Evolutionary conservation across 2,113 vertebrate genomes (phyloP).

Genomic region (Saguinus imperator): DNA sequence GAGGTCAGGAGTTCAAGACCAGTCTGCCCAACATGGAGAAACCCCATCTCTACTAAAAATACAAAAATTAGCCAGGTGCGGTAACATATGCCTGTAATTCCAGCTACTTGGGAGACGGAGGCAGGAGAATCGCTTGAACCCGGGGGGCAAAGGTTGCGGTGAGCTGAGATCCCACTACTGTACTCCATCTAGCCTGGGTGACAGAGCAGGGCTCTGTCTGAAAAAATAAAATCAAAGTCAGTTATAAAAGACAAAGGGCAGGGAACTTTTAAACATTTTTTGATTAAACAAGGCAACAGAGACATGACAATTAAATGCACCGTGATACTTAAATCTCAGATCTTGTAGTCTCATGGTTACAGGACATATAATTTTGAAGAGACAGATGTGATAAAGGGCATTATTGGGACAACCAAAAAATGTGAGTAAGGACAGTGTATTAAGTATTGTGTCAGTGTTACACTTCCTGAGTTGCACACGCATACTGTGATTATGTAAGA

Average conservation of each 20-base stretch:
- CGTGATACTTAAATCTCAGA: not conserved
- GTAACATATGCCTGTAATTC: too few relatives aligned
- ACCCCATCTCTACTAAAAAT: too few relatives aligned
- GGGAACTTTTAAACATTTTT: not conserved
- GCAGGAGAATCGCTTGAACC: too few relatives aligned
- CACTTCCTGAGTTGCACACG: not conserved
- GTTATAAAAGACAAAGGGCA: not conserved
- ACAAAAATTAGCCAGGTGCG: too few relatives aligned
- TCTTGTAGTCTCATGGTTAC: not conserved
- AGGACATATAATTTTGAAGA: not conserved
- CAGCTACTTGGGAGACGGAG: too few relatives aligned
- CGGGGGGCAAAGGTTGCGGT: too few relatives aligned
- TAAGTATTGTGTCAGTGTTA: not conserved
- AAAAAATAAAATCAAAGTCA: not conserved
- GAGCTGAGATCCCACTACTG: too few relatives aligned
- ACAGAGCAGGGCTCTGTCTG: too few relatives aligned
- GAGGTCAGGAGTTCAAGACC: too few relatives aligned
- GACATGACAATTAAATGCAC: not conserved
- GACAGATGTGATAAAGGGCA: not conserved
- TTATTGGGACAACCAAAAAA: not conserved
- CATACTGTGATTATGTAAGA: not conserved
- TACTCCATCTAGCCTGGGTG: too few relatives aligned
- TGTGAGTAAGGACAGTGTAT: not conserved
- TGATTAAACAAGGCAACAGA: not conserved
- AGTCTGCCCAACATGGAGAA: too few relatives aligned